Base-by-base conservation (phyloP, 2,888 invertebrate genomes). In the Noctua janthina region DNA sequence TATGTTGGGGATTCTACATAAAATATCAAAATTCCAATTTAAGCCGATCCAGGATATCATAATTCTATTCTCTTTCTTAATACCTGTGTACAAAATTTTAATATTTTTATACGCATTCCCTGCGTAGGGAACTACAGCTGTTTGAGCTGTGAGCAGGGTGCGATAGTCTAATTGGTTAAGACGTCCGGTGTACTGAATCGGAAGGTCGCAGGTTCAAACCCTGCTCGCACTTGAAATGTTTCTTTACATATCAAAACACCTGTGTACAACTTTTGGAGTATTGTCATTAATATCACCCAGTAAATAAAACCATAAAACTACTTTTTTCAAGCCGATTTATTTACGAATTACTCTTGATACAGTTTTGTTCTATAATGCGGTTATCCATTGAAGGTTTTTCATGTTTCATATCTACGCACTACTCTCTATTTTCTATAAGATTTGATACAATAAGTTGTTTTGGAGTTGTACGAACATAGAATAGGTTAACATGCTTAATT, bases 241-340 rank as follows among this genome's bases (percentile, higher is more conserved):
- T 29, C 29, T 29, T 29, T 29, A 0, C 29, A 29, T 29, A 29
- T 29, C 29, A 29, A 29, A 29, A 29, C 29, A 35, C 23, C 17
- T 23, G 7, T 5, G 35, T 23, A 7, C 7, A 29, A 74, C 13
- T 35, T 46, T 67, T 35, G 10, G 10, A 51, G 43, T 15, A 54
- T 35, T 23, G 2, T 20, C 7, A 54, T 23, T 13, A 3, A 17
- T 56, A n/a, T 23, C 1, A 39, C 15, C 1, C 20, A 67, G 2
- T n/a, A 73, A 82, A 66, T 83, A 46, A 84, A 91, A 86, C 62
- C 72, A 71, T 59, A 59, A 20, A n/a, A 43, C 1, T 35, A 64
- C 56, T 66, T 85, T 82, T 92, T 92, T 91, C 80, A 93, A 94
- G 93, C 93, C 84, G 88, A 90, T 94, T 93, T 94, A 94, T 93